Conservation (phyloP, 2,113 vertebrate genomes). For the Mellivora capensis region DNA sequence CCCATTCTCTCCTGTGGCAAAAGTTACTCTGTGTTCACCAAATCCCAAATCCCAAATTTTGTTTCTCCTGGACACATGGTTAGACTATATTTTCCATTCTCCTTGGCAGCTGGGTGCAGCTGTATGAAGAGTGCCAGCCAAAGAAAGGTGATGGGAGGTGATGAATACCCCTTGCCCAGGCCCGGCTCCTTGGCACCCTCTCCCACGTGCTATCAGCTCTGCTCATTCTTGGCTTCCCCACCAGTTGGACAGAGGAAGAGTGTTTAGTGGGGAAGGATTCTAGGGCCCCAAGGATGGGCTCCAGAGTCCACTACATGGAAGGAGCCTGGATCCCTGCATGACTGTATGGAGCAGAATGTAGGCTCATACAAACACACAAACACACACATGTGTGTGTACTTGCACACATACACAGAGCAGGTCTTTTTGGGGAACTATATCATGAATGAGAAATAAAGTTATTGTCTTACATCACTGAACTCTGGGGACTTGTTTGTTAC, state of each 20-base stretch:
- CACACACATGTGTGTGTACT: no score
- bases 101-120: neutral
- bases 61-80: neutral
- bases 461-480: neutral
- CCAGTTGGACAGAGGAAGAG: neutral
- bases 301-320: neutral
- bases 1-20: neutral
- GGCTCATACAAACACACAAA: no score
- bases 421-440: neutral
- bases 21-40: neutral
- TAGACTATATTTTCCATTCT: neutral
- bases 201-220: neutral
- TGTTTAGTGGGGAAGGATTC: neutral
- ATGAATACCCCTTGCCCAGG: neutral
- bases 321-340: neutral
- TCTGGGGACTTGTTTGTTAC: neutral
- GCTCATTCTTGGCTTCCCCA: neutral
- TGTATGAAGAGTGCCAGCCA: accelerated
- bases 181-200: no score
- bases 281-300: neutral
- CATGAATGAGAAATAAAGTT: neutral
- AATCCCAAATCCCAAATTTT: neutral
- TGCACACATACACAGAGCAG: neutral
- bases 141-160: neutral
- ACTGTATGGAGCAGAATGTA: neutral